Evolutionary conservation across 2,888 invertebrate species (phyloP).

Genomic region (Catonia carolina): DNA sequence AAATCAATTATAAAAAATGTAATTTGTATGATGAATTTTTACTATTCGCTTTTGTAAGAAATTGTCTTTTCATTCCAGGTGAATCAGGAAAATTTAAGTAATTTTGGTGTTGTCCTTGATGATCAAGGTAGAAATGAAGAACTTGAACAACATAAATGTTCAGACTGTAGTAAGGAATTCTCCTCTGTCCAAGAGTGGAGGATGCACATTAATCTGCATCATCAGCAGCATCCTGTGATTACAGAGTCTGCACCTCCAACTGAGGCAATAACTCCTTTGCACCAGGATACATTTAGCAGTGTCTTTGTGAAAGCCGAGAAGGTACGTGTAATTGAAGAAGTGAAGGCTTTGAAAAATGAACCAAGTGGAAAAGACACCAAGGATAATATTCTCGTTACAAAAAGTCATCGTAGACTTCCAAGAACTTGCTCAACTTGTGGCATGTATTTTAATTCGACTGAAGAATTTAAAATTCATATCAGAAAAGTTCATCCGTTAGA

Average conservation of each 20-base stretch:
- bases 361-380: not conserved
- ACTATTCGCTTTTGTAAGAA: too few species aligned
- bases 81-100: not conserved
- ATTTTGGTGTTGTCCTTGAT: not conserved
- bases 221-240: not conserved
- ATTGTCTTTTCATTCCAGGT: constrained; percentile 35
- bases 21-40: too few species aligned
- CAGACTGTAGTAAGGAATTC: not conserved
- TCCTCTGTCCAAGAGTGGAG: constrained; percentile 8
- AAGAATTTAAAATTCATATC: constrained; percentile 64
- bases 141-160: not conserved
- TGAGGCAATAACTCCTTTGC: not conserved
- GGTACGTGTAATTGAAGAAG: constrained; percentile 17
- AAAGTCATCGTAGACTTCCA: constrained; percentile 33
- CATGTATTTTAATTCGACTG: constrained; percentile 60
- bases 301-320: constrained; percentile 6
- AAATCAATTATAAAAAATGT: too few species aligned
- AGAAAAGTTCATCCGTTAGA: constrained; percentile 68
- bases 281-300: not conserved
- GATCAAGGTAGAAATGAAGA: not conserved
- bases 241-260: constrained; percentile 7
- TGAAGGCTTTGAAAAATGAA: constrained; percentile 12
- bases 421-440: constrained; percentile 55
- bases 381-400: not conserved
- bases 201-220: not conserved